Conservation (phyloP, 2,888 invertebrate species). For the Zhengitettix transpicula region DNA sequence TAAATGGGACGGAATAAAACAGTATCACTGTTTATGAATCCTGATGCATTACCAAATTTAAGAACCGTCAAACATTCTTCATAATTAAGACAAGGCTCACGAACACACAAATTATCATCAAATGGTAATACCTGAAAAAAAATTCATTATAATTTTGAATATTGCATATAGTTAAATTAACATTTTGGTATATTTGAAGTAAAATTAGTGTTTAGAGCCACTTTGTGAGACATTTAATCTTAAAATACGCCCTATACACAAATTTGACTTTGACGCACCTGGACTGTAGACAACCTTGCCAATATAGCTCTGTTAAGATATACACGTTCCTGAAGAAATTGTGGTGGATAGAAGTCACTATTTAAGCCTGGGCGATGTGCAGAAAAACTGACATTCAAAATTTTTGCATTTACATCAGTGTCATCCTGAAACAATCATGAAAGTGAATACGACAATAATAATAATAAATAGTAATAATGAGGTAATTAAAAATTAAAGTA, state of each 20-base stretch:
- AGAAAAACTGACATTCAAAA: constrained; percentile 87
- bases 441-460: too few species aligned
- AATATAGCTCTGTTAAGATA: constrained; percentile 79
- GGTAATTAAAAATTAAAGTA: too few species aligned
- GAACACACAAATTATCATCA: constrained; percentile 88
- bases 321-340: constrained; percentile 83
- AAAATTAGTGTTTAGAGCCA: background rate
- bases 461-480: too few species aligned
- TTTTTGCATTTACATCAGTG: constrained; percentile 70
- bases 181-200: background rate
- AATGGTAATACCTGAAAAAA: constrained; percentile 70
- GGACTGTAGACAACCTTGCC: constrained; percentile 73
- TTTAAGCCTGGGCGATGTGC: constrained; percentile 67
- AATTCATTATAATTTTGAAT: background rate
- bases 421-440: constrained; percentile 48
- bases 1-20: constrained; percentile 89
- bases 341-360: constrained; percentile 64
- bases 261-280: constrained; percentile 27
- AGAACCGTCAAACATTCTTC: constrained; percentile 83
- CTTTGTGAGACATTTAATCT: too few species aligned
- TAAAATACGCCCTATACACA: too few species aligned
- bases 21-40: constrained; percentile 73
- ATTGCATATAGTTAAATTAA: too few species aligned
- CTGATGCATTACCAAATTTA: constrained; percentile 83
- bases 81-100: constrained; percentile 87